Base-by-base conservation (phyloP, 2,113 vertebrate genomes). In the Mesembrinibis cayennensis region DNA sequence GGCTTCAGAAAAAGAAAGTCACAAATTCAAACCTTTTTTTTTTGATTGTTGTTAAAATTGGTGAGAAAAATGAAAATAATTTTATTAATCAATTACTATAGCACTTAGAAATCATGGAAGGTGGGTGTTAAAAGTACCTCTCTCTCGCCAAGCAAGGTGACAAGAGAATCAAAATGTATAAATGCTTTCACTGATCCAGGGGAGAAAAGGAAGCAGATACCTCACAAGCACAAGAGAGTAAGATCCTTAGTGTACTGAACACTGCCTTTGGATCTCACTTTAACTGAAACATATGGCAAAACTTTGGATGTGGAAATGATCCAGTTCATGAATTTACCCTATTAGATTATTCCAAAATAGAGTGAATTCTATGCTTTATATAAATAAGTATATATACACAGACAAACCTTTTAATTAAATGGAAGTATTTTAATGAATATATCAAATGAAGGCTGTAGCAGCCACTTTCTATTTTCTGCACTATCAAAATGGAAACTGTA, bases 41-140 rank as follows among this genome's bases (percentile, higher is more conserved):
- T 45, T 34, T 70, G 3, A 9, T 52, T 21, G 1, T 27, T 50
- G 2, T 10, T 38, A 20, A 55, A 62, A 49, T 40, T 63, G 25
- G 34, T 45, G n/a, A 56, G 40, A 77, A 52, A 18, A 53, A 44
- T 42, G 5, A 26, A 66, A 93, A 71, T 56, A 67, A 44, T 36
- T 55, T 61, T 69, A 56, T 69, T 80, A 69, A 45, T 52, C 8
- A 47, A 22, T 50, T 86, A 26, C 6, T 22, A 30, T 17, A 47
- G 2, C 12, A 47, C 4, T 72, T 77, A 30, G 56, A 80, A 92
- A 36, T 50, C 26, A 1, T 32, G 10, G 17, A 44, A 82, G 2
- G 11, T 61, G 9, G 2, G 2, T 58, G 11, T n/a, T 20, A 72
- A 58, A 73, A 70, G 11, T 56, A 61, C 0, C 3, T 4, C 13